Conservation (phyloP, 2,888 invertebrate species). For the Ophraella communa region DNA sequence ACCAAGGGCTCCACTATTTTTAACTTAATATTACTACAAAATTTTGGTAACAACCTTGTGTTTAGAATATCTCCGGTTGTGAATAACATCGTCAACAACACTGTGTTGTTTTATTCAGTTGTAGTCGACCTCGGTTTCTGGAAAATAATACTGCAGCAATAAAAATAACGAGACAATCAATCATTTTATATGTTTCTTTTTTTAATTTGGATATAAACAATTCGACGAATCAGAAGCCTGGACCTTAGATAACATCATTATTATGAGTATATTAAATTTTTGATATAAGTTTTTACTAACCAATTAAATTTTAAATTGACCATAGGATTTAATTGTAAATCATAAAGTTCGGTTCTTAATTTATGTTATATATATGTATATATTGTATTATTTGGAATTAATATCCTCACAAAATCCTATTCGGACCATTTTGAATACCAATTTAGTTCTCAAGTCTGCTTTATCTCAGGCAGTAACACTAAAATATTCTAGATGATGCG, state of each 20-base stretch:
- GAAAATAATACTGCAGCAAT: not conserved
- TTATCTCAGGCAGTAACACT: too few relatives aligned
- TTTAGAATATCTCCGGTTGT: too few relatives aligned
- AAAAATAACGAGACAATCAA: slow-evolving; percentile 10
- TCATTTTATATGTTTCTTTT: not conserved
- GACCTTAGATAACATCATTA: slow-evolving; percentile 20
- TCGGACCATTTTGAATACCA: too few relatives aligned
- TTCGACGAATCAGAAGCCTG: slow-evolving; percentile 11
- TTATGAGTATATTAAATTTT: not conserved
- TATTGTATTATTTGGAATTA: too few relatives aligned
- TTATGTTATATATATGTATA: too few relatives aligned
- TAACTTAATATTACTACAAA: too few relatives aligned
- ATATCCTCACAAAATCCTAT: too few relatives aligned
- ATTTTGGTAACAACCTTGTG: not conserved
- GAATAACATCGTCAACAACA: not conserved
- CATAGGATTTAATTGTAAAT: too few relatives aligned
- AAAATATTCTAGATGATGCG: too few relatives aligned
- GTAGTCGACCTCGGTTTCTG: not conserved
- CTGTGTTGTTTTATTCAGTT: not conserved
- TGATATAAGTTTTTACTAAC: not conserved
- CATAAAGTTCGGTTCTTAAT: too few relatives aligned
- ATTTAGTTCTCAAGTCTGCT: too few relatives aligned
- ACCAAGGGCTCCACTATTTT: too few relatives aligned
- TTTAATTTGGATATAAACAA: not conserved
- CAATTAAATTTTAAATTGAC: not conserved